phyloP scores from a whole-genome alignment of 2,888 invertebrate genomes.

The Acleris literana region DNA sequence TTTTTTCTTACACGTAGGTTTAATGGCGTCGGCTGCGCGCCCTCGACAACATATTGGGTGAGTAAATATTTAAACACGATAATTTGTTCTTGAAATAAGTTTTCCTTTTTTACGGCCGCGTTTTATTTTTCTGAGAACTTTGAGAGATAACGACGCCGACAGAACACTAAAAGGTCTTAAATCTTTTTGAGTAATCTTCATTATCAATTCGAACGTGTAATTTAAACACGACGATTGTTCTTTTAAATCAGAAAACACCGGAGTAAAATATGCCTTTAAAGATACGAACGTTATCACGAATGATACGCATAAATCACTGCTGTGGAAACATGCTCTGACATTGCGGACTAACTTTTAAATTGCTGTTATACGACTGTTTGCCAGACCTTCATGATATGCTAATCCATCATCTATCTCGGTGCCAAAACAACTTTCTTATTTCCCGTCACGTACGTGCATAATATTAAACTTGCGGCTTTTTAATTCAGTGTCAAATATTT shows the following conservation, averaged over 20 bases:
- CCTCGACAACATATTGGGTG: constrained; percentile 55
- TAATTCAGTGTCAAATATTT: constrained; percentile 43
- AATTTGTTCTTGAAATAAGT: constrained; percentile 56
- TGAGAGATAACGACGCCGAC: constrained; percentile 36
- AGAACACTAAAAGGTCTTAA: constrained; percentile 33
- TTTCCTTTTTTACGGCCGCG: constrained; percentile 40
- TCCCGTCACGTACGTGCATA: constrained; percentile 40
- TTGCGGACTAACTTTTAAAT: constrained; percentile 39
- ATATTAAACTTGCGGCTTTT: constrained; percentile 40
- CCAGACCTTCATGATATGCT: constrained; percentile 59
- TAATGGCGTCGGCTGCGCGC: constrained; percentile 54
- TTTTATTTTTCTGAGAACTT: constrained; percentile 37
- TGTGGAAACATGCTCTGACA: constrained; percentile 45
- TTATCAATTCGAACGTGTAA: constrained; percentile 34
- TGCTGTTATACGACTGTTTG: constrained; percentile 52
- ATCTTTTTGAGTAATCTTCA: constrained; percentile 34
- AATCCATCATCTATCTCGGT: constrained; percentile 62
- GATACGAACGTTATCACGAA: constrained; percentile 35
- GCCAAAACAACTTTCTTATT: constrained; percentile 59
- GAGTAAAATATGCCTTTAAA: constrained; percentile 38
- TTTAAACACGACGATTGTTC: constrained; percentile 35
- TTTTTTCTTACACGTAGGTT: constrained; percentile 59
- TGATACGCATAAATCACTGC: constrained; percentile 44
- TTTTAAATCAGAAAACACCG: constrained; percentile 39
- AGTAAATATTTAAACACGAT: constrained; percentile 61